A percentile compares a stretch with the other conserved stretches of the same genome.
Conservation (phyloP, 2,888 invertebrate genomes). For the Mythimna impura region DNA sequence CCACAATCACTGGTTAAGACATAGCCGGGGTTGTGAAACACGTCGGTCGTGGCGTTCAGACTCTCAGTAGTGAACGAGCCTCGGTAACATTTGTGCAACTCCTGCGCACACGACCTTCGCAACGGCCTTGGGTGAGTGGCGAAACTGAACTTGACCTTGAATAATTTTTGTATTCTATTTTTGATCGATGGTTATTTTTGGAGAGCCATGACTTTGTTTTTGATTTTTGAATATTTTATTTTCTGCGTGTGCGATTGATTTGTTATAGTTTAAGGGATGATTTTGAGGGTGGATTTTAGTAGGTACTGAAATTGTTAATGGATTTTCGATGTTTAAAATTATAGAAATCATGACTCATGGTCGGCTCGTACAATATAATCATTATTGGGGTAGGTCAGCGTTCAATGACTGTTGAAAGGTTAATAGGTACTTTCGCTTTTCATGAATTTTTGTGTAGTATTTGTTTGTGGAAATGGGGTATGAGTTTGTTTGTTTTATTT, state of each 20-base stretch:
- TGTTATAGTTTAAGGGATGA: background rate
- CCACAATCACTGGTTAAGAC: constrained; percentile 85
- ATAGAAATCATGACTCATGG: background rate
- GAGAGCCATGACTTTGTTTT: background rate
- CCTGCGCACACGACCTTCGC: constrained; percentile 77
- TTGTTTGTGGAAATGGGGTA: background rate
- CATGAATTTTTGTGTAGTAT: background rate
- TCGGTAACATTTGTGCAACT: constrained; percentile 81
- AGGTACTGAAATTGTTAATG: background rate
- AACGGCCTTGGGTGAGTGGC: constrained; percentile 84
- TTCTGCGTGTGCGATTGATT: background rate
- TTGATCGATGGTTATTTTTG: background rate
- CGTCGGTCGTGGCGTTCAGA: constrained; percentile 67
- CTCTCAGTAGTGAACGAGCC: constrained; percentile 85
- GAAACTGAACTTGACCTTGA: constrained; percentile 81
- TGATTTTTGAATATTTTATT: constrained; percentile 2
- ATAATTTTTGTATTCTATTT: constrained; percentile 48
- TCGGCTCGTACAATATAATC: background rate
- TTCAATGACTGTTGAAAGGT: background rate
- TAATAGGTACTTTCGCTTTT: background rate
- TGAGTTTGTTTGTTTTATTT: background rate
- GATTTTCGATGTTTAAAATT: background rate
- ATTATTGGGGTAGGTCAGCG: constrained; percentile 12
- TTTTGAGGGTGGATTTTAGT: background rate
- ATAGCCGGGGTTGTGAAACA: constrained; percentile 86